Conservation (phyloP, 2,113 vertebrate genomes). For the Saccopteryx leptura region DNA sequence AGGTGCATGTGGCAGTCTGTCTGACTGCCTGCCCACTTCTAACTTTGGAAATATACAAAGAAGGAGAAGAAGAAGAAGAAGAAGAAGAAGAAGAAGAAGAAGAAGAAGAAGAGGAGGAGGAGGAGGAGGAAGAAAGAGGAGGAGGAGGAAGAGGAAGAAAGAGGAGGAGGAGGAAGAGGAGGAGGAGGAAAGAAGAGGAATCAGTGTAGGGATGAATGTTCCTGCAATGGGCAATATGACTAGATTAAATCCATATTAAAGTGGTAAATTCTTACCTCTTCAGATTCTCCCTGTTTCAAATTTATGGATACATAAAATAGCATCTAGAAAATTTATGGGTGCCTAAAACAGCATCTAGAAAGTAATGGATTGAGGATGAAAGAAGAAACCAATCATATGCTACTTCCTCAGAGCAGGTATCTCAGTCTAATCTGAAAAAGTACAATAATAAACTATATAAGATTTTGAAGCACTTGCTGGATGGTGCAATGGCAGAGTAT, state of each 20-base stretch:
- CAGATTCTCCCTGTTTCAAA: not conserved
- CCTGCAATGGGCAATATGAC: accelerated
- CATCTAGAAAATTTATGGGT: not conserved
- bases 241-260: not conserved
- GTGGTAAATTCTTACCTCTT: not conserved
- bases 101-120: no score
- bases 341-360: not conserved
- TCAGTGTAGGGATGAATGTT: not conserved
- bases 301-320: not conserved
- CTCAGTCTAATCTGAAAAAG: not conserved
- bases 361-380: not conserved
- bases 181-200: not conserved
- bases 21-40: no score
- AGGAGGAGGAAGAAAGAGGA: no score
- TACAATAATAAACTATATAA: not conserved
- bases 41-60: no score
- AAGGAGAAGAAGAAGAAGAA: no score
- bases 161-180: no score
- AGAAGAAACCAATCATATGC: not conserved
- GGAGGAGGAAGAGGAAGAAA: no score
- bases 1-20: no score
- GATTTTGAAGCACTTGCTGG: not conserved
- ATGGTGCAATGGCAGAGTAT: no score
- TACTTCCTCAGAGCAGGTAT: not conserved
- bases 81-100: no score